Percentiles rank a stretch among this genome's conserved stretches.
phyloP scores from a whole-genome alignment of 2,888 invertebrate genomes.

The Agrochola litura region DNA sequence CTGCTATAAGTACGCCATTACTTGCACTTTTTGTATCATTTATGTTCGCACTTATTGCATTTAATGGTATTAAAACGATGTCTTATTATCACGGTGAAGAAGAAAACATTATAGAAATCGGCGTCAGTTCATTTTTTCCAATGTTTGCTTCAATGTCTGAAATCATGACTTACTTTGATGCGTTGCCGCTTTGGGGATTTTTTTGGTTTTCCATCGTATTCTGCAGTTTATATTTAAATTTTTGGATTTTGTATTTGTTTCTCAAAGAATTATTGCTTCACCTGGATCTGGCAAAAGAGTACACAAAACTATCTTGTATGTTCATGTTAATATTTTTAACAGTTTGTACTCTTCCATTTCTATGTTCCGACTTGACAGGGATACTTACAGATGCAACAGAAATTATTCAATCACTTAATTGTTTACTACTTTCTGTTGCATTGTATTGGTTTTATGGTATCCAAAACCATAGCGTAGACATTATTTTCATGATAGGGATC shows the following conservation, averaged over 20 bases:
- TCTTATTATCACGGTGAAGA: conserved; percentile 85
- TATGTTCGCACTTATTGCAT: no score
- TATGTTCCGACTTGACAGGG: conserved; percentile 81
- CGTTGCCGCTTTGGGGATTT: no score
- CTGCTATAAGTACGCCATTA: conserved; percentile 73
- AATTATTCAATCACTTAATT: conserved; percentile 79
- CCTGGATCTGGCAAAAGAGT: conserved; percentile 60
- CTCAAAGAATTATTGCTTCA: conserved; percentile 73
- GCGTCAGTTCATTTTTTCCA: conserved; percentile 75
- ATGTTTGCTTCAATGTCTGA: conserved; percentile 77
- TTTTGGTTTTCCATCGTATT: conserved; percentile 31
- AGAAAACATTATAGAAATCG: conserved; percentile 80
- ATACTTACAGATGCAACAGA: conserved; percentile 77
- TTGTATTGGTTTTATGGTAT: conserved; percentile 86
- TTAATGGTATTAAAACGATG: conserved; percentile 67
- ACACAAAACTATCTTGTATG: conserved; percentile 70
- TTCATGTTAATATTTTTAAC: conserved; percentile 70
- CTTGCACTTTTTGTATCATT: no score
- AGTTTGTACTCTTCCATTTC: conserved; percentile 77
- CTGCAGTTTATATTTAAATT: conserved; percentile 76
- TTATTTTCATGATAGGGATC: conserved; percentile 87
- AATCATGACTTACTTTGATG: no score
- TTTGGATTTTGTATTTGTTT: conserved; percentile 80
- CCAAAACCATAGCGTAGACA: conserved; percentile 82
- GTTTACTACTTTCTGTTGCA: conserved; percentile 79